phyloP scores from a whole-genome alignment of 2,888 invertebrate species.

The Scotopteryx bipunctaria region DNA sequence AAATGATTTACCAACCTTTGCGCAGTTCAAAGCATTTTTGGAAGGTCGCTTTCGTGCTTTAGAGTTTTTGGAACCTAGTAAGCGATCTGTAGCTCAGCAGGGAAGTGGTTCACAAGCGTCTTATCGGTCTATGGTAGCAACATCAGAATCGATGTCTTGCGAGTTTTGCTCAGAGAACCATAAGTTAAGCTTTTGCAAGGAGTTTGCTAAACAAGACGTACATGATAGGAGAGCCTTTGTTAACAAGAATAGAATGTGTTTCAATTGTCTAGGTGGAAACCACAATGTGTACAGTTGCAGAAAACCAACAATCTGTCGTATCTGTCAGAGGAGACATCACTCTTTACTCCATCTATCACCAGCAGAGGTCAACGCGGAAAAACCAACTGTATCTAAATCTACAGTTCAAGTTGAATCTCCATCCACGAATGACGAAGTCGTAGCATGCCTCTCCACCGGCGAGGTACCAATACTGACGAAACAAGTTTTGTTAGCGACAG shows the following conservation, averaged over 20 bases:
- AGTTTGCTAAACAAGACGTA: not conserved
- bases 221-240: not conserved
- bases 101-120: not conserved
- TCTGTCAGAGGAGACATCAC: not conserved
- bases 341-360: not conserved
- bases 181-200: not conserved
- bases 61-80: not conserved
- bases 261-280: slow-evolving; percentile 2
- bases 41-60: not conserved
- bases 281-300: not conserved
- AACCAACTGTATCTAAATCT: not conserved
- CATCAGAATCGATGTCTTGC: not conserved
- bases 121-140: not conserved
- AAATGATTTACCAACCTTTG: slow-evolving; percentile 1
- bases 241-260: not conserved
- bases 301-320: not conserved
- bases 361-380: not conserved
- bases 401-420: not conserved
- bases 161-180: not conserved
- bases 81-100: not conserved
- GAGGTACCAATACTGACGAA: not conserved
- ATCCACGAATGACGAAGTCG: not conserved
- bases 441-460: not conserved
- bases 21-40: not conserved
- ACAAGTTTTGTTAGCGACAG: slow-evolving; percentile 3